Evolutionary conservation across 1,140 invertebrate species (phyloP).

Genomic region (Radopholus similis): DNA sequence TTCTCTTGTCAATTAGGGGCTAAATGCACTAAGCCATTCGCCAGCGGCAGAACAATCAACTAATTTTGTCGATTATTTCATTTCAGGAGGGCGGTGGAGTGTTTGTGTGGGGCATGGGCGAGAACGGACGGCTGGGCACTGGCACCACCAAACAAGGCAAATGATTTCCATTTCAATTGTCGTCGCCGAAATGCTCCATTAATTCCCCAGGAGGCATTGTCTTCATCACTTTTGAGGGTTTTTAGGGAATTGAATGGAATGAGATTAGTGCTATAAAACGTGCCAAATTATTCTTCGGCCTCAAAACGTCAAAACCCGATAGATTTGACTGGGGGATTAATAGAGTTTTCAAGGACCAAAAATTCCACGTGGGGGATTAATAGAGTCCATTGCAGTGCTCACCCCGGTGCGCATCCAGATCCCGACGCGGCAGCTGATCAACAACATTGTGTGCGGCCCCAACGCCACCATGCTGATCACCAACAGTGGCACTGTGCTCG

Average conservation of each 20-base stretch:
- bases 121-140: conserved; percentile 68
- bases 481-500: conserved; percentile 67
- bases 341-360: not conserved
- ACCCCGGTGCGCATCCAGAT: conserved; percentile 28
- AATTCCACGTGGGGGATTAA: too few species aligned
- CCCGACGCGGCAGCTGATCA: conserved; percentile 39
- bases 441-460: conserved; percentile 64
- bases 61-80: not conserved
- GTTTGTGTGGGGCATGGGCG: conserved; percentile 71
- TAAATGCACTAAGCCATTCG: too few species aligned
- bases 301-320: not conserved
- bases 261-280: not conserved
- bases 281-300: not conserved
- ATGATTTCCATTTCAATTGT: not conserved
- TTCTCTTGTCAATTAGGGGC: too few species aligned
- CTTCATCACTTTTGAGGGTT: too few species aligned
- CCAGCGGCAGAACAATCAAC: too few species aligned
- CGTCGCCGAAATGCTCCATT: not conserved
- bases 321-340: not conserved
- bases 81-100: conserved; percentile 65
- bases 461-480: conserved; percentile 68
- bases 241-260: not conserved
- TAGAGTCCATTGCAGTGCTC: not conserved
- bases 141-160: conserved; percentile 65
- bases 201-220: not conserved